Base-by-base conservation (phyloP, 1,140 invertebrate genomes). In the Drosophila subpulchrella region DNA sequence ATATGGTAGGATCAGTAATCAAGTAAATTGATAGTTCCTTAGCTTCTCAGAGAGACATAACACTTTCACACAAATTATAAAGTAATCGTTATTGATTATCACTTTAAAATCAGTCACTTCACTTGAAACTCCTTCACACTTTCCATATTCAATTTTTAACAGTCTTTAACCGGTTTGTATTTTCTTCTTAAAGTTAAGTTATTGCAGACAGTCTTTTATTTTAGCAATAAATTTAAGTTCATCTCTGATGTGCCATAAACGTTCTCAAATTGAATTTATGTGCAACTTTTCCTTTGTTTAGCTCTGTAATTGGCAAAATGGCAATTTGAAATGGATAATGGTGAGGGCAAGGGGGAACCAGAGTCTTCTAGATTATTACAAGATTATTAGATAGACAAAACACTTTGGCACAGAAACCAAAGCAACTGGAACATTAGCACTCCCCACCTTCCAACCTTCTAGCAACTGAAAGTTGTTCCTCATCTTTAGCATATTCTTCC, bases 361-460 rank as follows among this genome's bases (percentile, higher is more conserved):
- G 63, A 48, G 53, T 63, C 42, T 60, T 81, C 71, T 79, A 83
- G 61, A 77, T 88, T 89, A 80, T 83, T 77, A 76, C 73, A 71
- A 88, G 83, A 89, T 89, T 88, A 88, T 88, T 88, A 88, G 83
- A 70, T 68, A 89, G 83, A 78, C 83, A 77, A 86, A 88, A 89
- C 81, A 72, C 61, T 84, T 81, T 88, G 90, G 83, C 88, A 90
- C 78, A 90, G 83, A 90, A 91, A 90, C 74, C 75, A 88, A 88
- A 90, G 88, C 83, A 88, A 91, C 72, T 90, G 88, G 88, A 90
- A 90, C 88, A 83, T 83, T 86, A 88, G 83, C 83, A 58, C 60
- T 68, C 60, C 44, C 56, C 60, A 57, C 48, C 42, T 17, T 20
- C 20, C 61, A 42, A 36, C 57, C 15, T 50, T 60, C 38, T 54